Base-by-base conservation (phyloP, 2,113 vertebrate species). In the Saguinus midas region DNA sequence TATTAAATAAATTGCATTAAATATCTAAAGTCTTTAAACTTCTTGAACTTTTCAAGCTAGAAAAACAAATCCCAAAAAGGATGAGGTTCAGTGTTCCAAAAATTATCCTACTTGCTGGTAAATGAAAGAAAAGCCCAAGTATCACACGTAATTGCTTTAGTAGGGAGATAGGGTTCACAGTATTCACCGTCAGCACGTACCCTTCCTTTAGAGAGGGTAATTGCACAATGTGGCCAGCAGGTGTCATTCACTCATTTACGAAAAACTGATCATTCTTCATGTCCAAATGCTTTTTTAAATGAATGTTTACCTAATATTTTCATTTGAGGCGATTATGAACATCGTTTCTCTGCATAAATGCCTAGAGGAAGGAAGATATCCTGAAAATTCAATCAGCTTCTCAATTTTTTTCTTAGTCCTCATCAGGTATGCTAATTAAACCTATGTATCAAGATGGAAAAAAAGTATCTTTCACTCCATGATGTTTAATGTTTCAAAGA, bases 181-280 rank as follows among this genome's bases (percentile, higher is more conserved):
- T 20, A 40, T 29, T 66, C n/a, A 40, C 40, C 55, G 3, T 85
- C 32, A n/a, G 64, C 68, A 16, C 13, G 40, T 35, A 5, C 40
- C 1, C 9, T 48, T 79, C 32, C 52, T 83, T 72, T 45, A 32
- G 50, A 86, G 29, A 70, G 66, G 5, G 35, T 66, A 80, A 32
- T 70, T 94, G 48, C 23, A 40, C 32, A 40, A 20, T 85, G 80
- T 94, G 87, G 32, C 96, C 98, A 96, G 93, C 50, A 96, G 91
- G 45, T 84, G 91, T 94, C 98, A 84, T 8, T 16, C 17, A 37
- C 25, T 93, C 70, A 76, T 90, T 57, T 96, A 70, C 57, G 78
- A 86, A 96, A 96, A 76, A n/a, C 43, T n/a, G 25, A 68, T 14
- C 57, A 25, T 20, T 72, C 58, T 82, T 70, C 37, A 10, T 40